These are phyloP conservation scores for Andrena dorsata DNA, from an alignment of 2,888 invertebrate species.

Conservation along the genomic window DNA sequence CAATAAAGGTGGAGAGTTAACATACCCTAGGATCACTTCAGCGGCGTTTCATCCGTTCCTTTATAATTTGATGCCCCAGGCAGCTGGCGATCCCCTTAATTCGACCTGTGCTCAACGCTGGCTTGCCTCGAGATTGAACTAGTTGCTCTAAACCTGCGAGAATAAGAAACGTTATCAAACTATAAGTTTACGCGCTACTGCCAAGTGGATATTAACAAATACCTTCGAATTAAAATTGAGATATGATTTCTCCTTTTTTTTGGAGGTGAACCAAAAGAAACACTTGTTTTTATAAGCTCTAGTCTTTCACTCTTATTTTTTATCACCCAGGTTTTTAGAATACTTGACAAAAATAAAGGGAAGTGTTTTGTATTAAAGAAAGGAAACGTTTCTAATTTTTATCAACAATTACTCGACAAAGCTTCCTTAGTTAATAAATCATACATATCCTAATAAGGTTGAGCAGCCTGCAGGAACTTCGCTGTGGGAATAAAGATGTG, in stretches of 20 bases:
- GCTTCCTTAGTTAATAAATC: too few relatives aligned
- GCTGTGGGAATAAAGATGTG: neutral
- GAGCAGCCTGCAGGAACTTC: neutral
- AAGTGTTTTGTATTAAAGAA: too few relatives aligned
- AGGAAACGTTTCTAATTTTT: too few relatives aligned
- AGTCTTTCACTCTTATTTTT: too few relatives aligned
- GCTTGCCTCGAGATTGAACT: neutral
- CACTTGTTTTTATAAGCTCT: too few relatives aligned
- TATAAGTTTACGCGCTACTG: neutral
- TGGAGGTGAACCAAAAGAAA: too few relatives aligned
- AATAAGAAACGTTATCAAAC: neutral
- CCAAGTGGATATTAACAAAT: neutral
- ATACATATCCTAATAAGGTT: neutral
- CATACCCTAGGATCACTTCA: conserved; percentile 6
- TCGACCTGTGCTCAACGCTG: conserved; percentile 17
- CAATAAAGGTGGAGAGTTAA: neutral
- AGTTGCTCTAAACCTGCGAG: conserved; percentile 16
- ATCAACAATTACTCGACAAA: too few relatives aligned
- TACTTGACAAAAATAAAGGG: too few relatives aligned
- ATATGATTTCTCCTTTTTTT: too few relatives aligned
- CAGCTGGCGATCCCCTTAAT: neutral
- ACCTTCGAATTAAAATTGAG: neutral
- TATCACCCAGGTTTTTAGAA: too few relatives aligned
- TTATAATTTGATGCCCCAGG: conserved; percentile 13
- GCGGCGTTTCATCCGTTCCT: conserved; percentile 10